Evolutionary conservation across 2,888 invertebrate species (phyloP), one percentile per base, ranked within the genome.

Genomic region (Sesamia inferens): DNA sequence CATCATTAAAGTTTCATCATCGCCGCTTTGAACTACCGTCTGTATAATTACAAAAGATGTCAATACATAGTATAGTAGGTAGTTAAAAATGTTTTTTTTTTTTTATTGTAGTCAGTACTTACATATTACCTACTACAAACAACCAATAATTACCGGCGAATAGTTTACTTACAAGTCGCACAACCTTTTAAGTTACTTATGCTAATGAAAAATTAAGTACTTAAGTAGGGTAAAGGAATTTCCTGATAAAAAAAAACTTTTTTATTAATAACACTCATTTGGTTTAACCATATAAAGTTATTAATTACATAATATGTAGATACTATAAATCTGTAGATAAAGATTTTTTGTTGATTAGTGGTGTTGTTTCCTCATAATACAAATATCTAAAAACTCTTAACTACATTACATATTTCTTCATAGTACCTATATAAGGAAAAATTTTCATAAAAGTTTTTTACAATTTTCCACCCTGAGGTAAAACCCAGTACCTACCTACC

Each of bases 1-100:
- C 81, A 80, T 71, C 55, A 44, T 22, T 44, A 44, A 58, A 58
- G 54, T 80, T 83, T 65, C 76, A 75, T 81, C 81, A 81, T 71
- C 81, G 22, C 48, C 19, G 31, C 55, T 80, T 80, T 68, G 58
- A 83, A 55, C 55, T 11, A 58, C 42, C 58, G 22, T 44, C 39
- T 72, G 24, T 57, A 63, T 24, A 58, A 67, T 83, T 59, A 71
- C 39, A 47, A 61, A 42, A 83, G 39, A 62, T 75, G 64, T 68
- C 59, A 80, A 74, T 31, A 31, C 31, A 31, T 68, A 70, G n/a
- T 39, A 39, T 7, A 39, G 39, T 39, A 39, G 39, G 39, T 39
- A 39, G 39, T 5, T 7, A 39, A 39, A 39, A 39, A 39, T 39
- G 39, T 7, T 6, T 39, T 39, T 39, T 4, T 39, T 16, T 62